These are phyloP conservation scores for Diloba caeruleocephala DNA, from an alignment of 2,888 invertebrate species.

Conservation along the genomic window DNA sequence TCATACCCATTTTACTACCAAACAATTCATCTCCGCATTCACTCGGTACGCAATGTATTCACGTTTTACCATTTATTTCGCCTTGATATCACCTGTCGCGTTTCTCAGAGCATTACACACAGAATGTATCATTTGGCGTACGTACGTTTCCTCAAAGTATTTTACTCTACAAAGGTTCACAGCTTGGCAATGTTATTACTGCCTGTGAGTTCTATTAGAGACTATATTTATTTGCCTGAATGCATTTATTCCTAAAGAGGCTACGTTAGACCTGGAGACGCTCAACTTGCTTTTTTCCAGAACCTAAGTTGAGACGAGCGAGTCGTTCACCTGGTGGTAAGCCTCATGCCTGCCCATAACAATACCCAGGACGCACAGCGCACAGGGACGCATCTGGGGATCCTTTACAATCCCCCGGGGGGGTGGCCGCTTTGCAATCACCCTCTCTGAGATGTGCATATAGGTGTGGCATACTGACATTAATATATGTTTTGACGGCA, in stretches of 20 bases:
- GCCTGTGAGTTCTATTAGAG: slow-evolving; percentile 5
- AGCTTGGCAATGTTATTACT: too few relatives aligned
- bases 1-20: slow-evolving; percentile 11
- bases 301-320: too few relatives aligned
- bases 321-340: too few relatives aligned
- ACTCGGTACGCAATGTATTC: slow-evolving; percentile 28
- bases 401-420: too few relatives aligned
- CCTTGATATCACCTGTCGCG: slow-evolving; percentile 29
- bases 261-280: background rate
- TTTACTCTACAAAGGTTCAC: slow-evolving; percentile 24
- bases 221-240: slow-evolving; percentile 4
- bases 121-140: slow-evolving; percentile 39
- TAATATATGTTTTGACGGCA: too few relatives aligned
- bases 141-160: slow-evolving; percentile 23
- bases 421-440: too few relatives aligned
- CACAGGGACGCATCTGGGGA: too few relatives aligned
- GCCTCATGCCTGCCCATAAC: too few relatives aligned
- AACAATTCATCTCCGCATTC: slow-evolving; percentile 16
- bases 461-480: too few relatives aligned
- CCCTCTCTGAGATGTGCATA: too few relatives aligned
- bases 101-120: slow-evolving; percentile 40
- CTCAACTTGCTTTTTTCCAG: too few relatives aligned
- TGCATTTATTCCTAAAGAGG: background rate
- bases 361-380: too few relatives aligned
- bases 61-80: slow-evolving; percentile 21